Conservation (phyloP, 1,140 invertebrate genomes). For the Mamestra configurata region DNA sequence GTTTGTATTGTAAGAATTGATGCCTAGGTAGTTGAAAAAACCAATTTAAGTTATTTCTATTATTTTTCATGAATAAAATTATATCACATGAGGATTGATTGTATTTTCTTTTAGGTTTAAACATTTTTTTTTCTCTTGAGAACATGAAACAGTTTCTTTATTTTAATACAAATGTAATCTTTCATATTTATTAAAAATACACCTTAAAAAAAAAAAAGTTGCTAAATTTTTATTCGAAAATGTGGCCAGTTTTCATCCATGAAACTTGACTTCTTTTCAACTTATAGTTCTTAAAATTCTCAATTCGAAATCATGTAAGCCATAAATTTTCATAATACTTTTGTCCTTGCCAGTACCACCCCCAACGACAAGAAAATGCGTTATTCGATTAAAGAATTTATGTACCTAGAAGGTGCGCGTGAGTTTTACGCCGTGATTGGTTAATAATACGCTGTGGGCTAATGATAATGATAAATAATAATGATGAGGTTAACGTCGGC, state of each 20-base stretch:
- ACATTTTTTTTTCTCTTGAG: no score
- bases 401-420: not conserved
- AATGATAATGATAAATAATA: conserved; percentile 41
- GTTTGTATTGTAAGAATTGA: not conserved
- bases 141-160: no score
- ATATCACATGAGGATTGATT: no score
- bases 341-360: not conserved
- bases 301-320: no score
- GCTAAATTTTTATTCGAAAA: no score
- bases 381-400: conserved; percentile 11
- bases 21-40: not conserved
- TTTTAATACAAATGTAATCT: no score
- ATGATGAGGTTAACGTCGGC: conserved; percentile 14
- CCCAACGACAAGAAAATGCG: not conserved
- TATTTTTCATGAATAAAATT: not conserved
- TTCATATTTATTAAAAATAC: no score
- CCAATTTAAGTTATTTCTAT: not conserved
- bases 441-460: conserved; percentile 10
- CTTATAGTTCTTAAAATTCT: no score
- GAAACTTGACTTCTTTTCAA: no score
- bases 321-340: not conserved
- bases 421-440: conserved; percentile 17
- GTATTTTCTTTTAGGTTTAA: no score
- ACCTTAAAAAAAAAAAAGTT: no score
- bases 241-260: no score